A percentile compares a stretch with the other conserved stretches of the same genome.
phyloP scores from a whole-genome alignment of 2,113 vertebrate species.

The Astur gentilis region DNA sequence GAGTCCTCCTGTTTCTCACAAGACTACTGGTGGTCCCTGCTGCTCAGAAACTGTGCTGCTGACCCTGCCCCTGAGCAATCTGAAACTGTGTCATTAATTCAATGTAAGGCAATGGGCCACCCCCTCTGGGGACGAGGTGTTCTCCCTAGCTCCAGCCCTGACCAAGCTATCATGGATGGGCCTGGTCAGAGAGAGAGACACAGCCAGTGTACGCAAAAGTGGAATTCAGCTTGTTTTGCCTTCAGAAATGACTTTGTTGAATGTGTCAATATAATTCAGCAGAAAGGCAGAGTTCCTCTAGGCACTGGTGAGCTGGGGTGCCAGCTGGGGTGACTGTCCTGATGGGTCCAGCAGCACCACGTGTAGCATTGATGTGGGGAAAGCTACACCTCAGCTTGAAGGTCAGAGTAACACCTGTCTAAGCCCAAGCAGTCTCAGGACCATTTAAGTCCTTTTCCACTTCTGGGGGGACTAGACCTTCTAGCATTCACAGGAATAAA shows the following conservation, averaged over 20 bases:
- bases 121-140: accelerated
- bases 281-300: not conserved
- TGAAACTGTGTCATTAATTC: not conserved
- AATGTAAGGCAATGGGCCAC: not conserved
- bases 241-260: not conserved
- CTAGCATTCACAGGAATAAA: not conserved
- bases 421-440: not conserved
- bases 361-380: accelerated
- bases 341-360: not conserved
- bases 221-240: not conserved
- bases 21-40: not conserved
- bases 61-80: not conserved
- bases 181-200: not conserved
- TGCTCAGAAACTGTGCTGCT: not conserved
- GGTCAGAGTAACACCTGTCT: not conserved
- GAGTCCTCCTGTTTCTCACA: not conserved
- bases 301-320: not conserved
- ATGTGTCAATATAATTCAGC: not conserved
- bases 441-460: not conserved
- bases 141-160: not conserved
- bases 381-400: not conserved
- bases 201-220: not conserved
- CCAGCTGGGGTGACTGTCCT: not conserved
- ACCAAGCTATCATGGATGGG: too few relatives aligned
- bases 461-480: not conserved